Base-by-base conservation (phyloP, 2,113 vertebrate species). In the Ascaphus truei region DNA sequence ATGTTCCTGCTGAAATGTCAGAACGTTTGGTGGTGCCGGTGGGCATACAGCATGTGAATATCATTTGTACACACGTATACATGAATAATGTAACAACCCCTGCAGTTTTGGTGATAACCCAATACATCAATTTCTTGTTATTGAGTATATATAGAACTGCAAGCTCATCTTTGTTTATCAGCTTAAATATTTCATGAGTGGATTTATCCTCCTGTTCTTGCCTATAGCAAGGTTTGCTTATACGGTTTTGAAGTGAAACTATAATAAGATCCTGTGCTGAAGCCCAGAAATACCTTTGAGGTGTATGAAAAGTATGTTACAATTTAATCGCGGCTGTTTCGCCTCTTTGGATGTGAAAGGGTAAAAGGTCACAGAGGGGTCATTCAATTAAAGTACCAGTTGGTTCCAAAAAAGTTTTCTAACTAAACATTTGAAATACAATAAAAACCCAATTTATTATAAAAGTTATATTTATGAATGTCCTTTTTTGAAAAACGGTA, bases 141-240 rank as follows among this genome's bases (percentile, higher is more conserved):
- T 45, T 58, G 52, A 48, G 52, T 13, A 26, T n/a, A 34, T 31
- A 52, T 43, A 68, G 48, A 53, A 59, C 65, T 50, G 45, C 47
- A 26, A 57, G 39, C 47, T 59, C 41, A 33, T 50, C 55, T 68
- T 68, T 68, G 53, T 68, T 68, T 59, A 68, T 68, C 65, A 36
- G 39, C 20, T 31, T 68, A 56, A 68, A 68, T 68, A 51, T 50
- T 68, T 48, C 53, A 58, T 68, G 57, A 43, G 43, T 27, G 65
- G 65, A 43, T 56, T 58, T 58, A 59, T 68, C 51, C 43, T 41
- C 56, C 65, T 50, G 65, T 59, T 68, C 65, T 68, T 68, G 65
- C 65, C 65, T 56, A 48, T 68, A 68, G 65, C 65, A 68, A 68
- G 65, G 53, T 68, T 68, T 68, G 53, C 65, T 34, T 13, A 10